phyloP scores from a whole-genome alignment of 1,140 invertebrate species.

The Sminthurinus signatus region DNA sequence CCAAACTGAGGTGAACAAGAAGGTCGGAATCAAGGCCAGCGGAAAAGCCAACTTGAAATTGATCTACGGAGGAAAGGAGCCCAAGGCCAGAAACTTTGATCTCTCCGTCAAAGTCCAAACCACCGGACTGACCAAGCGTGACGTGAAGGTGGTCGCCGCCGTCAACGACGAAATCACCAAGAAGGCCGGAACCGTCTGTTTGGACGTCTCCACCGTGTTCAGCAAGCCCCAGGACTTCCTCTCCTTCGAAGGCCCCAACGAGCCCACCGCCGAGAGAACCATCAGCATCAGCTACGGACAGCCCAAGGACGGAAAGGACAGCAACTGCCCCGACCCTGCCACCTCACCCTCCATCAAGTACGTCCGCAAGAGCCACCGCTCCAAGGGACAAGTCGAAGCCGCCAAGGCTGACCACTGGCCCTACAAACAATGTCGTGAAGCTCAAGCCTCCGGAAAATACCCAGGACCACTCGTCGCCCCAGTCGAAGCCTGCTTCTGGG shows the following conservation, averaged over 20 bases:
- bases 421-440: constrained; percentile 35
- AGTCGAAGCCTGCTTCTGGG: constrained; percentile 32
- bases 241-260: constrained; percentile 32
- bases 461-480: constrained; percentile 32
- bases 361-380: constrained; percentile 28
- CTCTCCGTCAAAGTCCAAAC: constrained; percentile 10
- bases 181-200: constrained; percentile 31
- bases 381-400: constrained; percentile 33
- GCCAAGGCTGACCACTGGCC: constrained; percentile 28
- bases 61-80: constrained; percentile 30
- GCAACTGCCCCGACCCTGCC: constrained; percentile 29
- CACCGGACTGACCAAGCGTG: constrained; percentile 30
- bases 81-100: constrained; percentile 34
- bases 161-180: constrained; percentile 26
- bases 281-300: constrained; percentile 34
- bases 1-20: constrained; percentile 29
- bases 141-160: constrained; percentile 21
- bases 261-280: constrained; percentile 34
- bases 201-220: constrained; percentile 23
- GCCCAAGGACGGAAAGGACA: constrained; percentile 24
- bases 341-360: constrained; percentile 31
- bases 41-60: constrained; percentile 30
- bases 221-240: constrained; percentile 30
- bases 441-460: constrained; percentile 21
- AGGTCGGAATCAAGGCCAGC: constrained; percentile 30